Percentiles rank a stretch among this genome's conserved stretches.
These are phyloP conservation scores for Halichondria panicea DNA, from an alignment of 37 sponge, comb jelly and placozoan species.

Conservation along the genomic window DNA sequence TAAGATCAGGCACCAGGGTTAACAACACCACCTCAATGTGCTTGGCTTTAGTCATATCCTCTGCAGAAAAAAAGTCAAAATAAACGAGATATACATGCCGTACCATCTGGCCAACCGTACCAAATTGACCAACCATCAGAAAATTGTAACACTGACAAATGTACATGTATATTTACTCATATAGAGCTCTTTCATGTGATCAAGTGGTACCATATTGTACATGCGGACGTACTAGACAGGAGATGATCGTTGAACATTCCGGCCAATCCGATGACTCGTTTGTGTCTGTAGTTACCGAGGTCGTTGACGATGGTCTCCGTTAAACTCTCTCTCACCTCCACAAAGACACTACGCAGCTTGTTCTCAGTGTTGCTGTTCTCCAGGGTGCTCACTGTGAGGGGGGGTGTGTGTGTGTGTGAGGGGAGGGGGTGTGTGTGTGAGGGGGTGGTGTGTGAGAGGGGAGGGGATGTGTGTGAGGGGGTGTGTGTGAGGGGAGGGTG, in stretches of 20 bases:
- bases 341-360: constrained; percentile 62
- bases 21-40: constrained; percentile 33
- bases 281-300: constrained; percentile 51
- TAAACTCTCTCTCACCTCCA: constrained; percentile 58
- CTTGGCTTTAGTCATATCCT: constrained; percentile 28
- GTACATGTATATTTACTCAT: not conserved
- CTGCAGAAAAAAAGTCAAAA: not conserved
- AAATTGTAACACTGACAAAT: not conserved
- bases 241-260: constrained; percentile 72
- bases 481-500: no score
- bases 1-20: constrained; percentile 24
- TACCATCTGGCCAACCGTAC: no score
- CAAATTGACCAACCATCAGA: not conserved
- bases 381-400: constrained; percentile 44
- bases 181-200: not conserved
- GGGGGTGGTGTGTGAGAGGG: not conserved
- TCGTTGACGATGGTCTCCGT: constrained; percentile 32
- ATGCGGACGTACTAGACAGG: constrained; percentile 35
- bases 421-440: constrained; percentile 3
- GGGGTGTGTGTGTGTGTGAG: constrained; percentile 1
- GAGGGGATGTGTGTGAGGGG: not conserved
- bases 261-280: constrained; percentile 66
- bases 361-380: constrained; percentile 51
- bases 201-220: not conserved
- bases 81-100: no score